Evolutionary conservation across 2,797 vertebrate species (phyloP).

Genomic region (Pangasius macronema): DNA sequence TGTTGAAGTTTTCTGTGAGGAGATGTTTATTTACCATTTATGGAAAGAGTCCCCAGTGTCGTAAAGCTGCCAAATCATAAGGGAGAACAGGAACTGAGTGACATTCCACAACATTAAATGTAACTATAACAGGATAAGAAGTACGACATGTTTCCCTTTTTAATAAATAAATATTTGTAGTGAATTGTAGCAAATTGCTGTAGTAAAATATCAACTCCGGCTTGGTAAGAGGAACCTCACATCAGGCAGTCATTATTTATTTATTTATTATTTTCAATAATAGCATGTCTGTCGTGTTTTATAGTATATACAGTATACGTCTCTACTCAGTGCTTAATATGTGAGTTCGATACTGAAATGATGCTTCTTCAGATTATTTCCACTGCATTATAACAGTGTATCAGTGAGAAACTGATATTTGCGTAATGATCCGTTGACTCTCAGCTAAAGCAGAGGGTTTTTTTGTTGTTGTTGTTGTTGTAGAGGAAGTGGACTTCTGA

Average conservation of each 20-base stretch:
- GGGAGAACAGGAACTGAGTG: background rate
- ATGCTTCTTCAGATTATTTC: background rate
- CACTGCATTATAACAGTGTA: background rate
- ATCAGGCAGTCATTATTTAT: background rate
- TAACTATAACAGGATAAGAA: background rate
- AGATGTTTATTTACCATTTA: background rate
- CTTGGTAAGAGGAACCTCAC: background rate
- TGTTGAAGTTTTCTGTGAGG: background rate
- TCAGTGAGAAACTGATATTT: constrained; percentile 18
- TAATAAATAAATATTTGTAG: background rate
- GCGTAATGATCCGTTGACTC: background rate
- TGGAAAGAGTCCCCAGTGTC: too few relatives aligned
- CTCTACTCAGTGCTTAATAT: background rate
- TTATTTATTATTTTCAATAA: background rate
- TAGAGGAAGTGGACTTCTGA: constrained; percentile 45
- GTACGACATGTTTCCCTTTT: background rate
- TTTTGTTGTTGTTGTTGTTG: constrained; percentile 51
- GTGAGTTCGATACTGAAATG: background rate
- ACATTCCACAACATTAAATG: background rate
- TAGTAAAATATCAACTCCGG: background rate
- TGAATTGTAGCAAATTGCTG: background rate
- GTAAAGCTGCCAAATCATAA: background rate
- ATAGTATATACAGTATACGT: background rate
- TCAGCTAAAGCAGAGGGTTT: constrained; percentile 14
- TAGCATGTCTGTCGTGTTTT: background rate